These are phyloP conservation scores for Diarsia dahlii DNA, from an alignment of 2,888 invertebrate species.

Conservation along the genomic window DNA sequence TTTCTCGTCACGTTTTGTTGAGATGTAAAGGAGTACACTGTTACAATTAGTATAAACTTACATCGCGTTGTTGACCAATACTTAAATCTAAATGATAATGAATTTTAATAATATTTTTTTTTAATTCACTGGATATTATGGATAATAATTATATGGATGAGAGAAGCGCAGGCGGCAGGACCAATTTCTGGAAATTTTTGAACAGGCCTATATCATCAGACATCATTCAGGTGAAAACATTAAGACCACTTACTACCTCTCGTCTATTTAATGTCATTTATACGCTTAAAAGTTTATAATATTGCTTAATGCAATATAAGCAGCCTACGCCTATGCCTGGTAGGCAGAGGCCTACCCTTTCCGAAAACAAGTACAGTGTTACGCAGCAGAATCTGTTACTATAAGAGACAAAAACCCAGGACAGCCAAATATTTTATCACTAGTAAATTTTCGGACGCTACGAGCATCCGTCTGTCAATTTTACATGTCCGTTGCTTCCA, in stretches of 20 bases:
- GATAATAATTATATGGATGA: no score
- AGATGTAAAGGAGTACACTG: neutral
- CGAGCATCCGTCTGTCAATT: slow-evolving; percentile 29
- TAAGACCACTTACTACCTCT: no score
- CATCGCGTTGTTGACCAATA: no score
- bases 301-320: neutral
- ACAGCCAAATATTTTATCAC: neutral
- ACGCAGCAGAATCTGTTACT: neutral
- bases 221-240: no score
- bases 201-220: no score
- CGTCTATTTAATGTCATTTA: neutral
- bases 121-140: no score
- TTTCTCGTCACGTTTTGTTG: neutral
- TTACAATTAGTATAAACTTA: neutral
- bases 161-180: no score
- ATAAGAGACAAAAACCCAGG: neutral
- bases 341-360: no score
- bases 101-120: no score
- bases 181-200: neutral
- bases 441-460: slow-evolving; percentile 7
- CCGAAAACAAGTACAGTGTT: neutral
- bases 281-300: neutral
- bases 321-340: no score
- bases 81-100: no score
- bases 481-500: slow-evolving; percentile 27